Conservation (phyloP, 2,888 invertebrate species). For the Acleris laterana region DNA sequence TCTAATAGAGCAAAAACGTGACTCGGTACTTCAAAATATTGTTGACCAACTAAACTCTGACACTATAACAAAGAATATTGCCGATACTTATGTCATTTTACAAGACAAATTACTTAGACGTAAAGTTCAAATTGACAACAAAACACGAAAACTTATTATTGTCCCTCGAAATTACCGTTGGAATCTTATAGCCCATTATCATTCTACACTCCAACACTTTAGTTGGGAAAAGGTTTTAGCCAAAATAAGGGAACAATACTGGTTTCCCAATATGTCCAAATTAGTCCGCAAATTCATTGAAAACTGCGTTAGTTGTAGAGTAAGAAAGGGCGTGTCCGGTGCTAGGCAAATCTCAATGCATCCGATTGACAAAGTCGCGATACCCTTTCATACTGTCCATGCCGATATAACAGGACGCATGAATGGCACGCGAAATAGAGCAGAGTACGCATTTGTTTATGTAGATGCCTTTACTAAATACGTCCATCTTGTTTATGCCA, state of each 20-base stretch:
- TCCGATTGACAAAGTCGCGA: constrained; percentile 26
- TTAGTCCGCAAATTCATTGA: constrained; percentile 16
- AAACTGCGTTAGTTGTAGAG: constrained; percentile 18
- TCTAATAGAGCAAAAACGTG: constrained; percentile 33
- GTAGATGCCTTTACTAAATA: constrained; percentile 39
- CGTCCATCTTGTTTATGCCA: constrained; percentile 18
- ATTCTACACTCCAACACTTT: constrained; percentile 25
- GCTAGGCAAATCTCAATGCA: neutral
- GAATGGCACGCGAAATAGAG: constrained; percentile 16
- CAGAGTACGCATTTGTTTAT: constrained; percentile 34
- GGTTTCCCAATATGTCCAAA: constrained; percentile 29
- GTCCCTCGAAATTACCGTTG: constrained; percentile 28
- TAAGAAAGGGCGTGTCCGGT: no score
- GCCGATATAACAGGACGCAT: neutral
- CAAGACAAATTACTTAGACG: neutral
- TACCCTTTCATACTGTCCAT: constrained; percentile 26
- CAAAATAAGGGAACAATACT: constrained; percentile 28
- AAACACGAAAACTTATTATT: neutral
- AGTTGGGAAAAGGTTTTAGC: constrained; percentile 31
- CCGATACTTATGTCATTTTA: constrained; percentile 20
- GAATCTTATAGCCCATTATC: constrained; percentile 22
- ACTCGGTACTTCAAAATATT: constrained; percentile 21
- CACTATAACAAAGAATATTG: constrained; percentile 7
- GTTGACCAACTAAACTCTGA: constrained; percentile 2
- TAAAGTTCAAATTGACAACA: neutral